These are phyloP conservation scores for Bombylius discolor DNA, from an alignment of 2,888 invertebrate species.

Conservation along the genomic window DNA sequence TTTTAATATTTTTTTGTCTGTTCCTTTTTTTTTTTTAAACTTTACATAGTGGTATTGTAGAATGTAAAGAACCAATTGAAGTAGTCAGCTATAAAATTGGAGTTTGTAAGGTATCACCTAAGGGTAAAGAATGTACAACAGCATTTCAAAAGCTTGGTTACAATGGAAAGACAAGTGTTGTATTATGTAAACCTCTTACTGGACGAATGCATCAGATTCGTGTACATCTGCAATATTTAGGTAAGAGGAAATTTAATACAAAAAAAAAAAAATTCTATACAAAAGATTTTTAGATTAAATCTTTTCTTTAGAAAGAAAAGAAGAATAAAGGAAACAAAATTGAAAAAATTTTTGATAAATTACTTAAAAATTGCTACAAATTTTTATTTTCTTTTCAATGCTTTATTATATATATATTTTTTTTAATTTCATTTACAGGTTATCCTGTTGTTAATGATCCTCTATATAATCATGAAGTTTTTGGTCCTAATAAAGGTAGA, in stretches of 20 bases:
- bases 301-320: too few species aligned
- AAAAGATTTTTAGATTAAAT: too few species aligned
- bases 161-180: slow-evolving; percentile 83
- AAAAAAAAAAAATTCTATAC: too few species aligned
- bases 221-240: slow-evolving; percentile 94
- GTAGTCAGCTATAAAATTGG: slow-evolving; percentile 93
- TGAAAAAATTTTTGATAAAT: too few species aligned
- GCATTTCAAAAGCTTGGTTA: slow-evolving; percentile 80
- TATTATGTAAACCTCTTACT: slow-evolving; percentile 86
- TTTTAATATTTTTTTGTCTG: background rate
- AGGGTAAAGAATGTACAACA: slow-evolving; percentile 87
- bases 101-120: slow-evolving; percentile 83
- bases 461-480: slow-evolving; percentile 89
- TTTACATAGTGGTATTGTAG: slow-evolving; percentile 54
- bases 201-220: slow-evolving; percentile 99
- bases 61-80: slow-evolving; percentile 82
- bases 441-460: slow-evolving; percentile 97
- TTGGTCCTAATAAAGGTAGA: slow-evolving; percentile 86
- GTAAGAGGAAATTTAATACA: slow-evolving; percentile 37
- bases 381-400: too few species aligned
- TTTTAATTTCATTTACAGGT: slow-evolving; percentile 36
- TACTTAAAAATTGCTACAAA: too few species aligned
- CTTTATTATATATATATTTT: too few species aligned
- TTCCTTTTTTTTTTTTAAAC: background rate
- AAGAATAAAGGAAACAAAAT: too few species aligned